Evolutionary conservation across 2,888 invertebrate genomes (phyloP).

Genomic region (Melanophora roralis): DNA sequence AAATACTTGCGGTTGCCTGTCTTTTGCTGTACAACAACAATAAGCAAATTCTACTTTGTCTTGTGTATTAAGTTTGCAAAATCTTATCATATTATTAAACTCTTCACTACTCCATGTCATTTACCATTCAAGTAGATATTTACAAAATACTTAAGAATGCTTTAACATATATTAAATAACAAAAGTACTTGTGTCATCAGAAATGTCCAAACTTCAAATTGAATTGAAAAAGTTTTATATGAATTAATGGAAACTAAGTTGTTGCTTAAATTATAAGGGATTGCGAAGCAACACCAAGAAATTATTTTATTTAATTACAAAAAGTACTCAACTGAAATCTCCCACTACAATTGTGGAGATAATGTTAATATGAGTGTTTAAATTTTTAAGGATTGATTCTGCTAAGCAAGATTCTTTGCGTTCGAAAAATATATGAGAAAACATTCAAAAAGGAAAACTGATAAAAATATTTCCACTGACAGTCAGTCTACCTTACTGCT

Average conservation of each 20-base stretch:
- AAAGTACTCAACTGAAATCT: no score
- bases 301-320: no score
- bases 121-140: constrained; percentile 29
- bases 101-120: constrained; percentile 38
- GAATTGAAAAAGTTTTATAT: neutral
- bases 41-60: neutral
- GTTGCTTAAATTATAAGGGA: no score
- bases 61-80: constrained; percentile 1
- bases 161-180: constrained; percentile 5
- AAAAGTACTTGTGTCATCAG: neutral
- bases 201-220: neutral
- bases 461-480: no score
- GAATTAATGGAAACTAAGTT: no score
- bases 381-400: neutral
- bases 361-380: neutral
- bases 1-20: constrained; percentile 32
- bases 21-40: constrained; percentile 15
- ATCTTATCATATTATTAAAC: constrained; percentile 32
- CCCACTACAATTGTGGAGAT: neutral
- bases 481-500: no score
- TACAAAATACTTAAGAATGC: constrained; percentile 21
- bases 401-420: no score
- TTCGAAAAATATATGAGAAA: no score
- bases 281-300: no score
- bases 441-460: no score